phyloP scores from a whole-genome alignment of 2,888 invertebrate species.

The Cerastoderma edule region DNA sequence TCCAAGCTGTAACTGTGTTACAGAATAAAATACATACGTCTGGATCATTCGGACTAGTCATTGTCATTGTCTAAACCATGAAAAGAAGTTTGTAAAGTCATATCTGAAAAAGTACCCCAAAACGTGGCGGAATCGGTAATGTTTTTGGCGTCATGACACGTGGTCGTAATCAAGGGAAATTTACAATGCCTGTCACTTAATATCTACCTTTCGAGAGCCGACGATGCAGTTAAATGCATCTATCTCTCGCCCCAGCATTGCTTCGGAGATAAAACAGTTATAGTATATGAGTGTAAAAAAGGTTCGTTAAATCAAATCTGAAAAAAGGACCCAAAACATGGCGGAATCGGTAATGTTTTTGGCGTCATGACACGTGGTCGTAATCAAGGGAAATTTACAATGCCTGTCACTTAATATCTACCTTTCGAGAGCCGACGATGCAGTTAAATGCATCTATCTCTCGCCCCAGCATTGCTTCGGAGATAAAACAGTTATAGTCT shows the following conservation, averaged over 20 bases:
- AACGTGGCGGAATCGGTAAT: neutral
- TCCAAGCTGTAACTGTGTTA: too few relatives aligned
- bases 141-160: constrained; percentile 1
- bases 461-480: neutral
- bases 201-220: neutral
- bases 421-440: neutral
- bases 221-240: constrained; percentile 12
- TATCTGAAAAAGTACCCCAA: neutral
- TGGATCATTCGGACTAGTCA: too few relatives aligned
- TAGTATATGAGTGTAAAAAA: too few relatives aligned
- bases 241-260: constrained; percentile 6
- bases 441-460: constrained; percentile 16
- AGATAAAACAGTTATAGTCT: too few relatives aligned
- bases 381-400: too few relatives aligned
- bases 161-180: neutral
- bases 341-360: neutral
- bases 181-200: too few relatives aligned
- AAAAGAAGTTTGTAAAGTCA: too few relatives aligned
- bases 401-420: too few relatives aligned
- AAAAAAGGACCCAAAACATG: neutral
- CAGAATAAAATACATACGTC: too few relatives aligned
- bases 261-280: neutral
- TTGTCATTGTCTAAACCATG: too few relatives aligned
- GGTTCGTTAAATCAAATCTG: too few relatives aligned
- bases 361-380: neutral